Evolutionary conservation across 2,797 vertebrate species (phyloP).

Genomic region (Xyrichtys novacula): DNA sequence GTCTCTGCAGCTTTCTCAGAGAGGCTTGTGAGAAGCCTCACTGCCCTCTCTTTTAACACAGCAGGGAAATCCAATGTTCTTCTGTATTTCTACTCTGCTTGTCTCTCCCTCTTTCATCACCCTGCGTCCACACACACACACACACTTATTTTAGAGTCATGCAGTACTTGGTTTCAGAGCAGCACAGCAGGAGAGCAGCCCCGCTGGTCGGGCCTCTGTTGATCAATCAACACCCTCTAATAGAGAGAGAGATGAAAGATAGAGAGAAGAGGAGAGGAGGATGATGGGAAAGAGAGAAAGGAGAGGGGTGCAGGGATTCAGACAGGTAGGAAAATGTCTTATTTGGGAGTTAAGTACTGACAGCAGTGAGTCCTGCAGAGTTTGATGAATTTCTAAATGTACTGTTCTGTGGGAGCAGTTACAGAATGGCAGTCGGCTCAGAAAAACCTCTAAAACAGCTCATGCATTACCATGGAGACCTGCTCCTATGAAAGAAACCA

Average conservation of each 20-base stretch:
- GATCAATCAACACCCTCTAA: constrained; percentile 74
- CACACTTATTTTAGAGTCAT: constrained; percentile 13
- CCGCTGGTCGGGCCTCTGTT: constrained; percentile 60
- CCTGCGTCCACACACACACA: neutral
- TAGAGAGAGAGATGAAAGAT: constrained; percentile 65
- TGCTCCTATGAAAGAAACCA: neutral
- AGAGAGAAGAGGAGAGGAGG: constrained; percentile 11
- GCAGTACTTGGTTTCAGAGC: constrained; percentile 34
- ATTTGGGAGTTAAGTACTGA: constrained; percentile 21
- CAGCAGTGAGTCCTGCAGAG: constrained; percentile 27
- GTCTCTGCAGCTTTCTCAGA: too few species aligned
- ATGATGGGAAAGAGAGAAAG: constrained; percentile 18
- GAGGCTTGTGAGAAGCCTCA: constrained; percentile 34
- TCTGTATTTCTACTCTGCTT: constrained; percentile 19
- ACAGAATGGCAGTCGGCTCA: neutral
- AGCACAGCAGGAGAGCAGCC: constrained; percentile 60
- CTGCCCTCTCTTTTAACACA: constrained; percentile 68
- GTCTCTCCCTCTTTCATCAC: constrained; percentile 19
- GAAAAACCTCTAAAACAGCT: constrained; percentile 5
- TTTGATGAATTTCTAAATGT: constrained; percentile 27
- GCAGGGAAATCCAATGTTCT: constrained; percentile 45
- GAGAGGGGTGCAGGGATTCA: constrained; percentile 18
- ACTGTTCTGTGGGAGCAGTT: constrained; percentile 2
- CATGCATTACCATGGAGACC: neutral
- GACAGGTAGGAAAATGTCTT: constrained; percentile 4